Percentiles rank a stretch among this genome's conserved stretches.
These are phyloP conservation scores for Leptodactylus fuscus DNA, from an alignment of 2,113 vertebrate species.

Conservation along the genomic window DNA sequence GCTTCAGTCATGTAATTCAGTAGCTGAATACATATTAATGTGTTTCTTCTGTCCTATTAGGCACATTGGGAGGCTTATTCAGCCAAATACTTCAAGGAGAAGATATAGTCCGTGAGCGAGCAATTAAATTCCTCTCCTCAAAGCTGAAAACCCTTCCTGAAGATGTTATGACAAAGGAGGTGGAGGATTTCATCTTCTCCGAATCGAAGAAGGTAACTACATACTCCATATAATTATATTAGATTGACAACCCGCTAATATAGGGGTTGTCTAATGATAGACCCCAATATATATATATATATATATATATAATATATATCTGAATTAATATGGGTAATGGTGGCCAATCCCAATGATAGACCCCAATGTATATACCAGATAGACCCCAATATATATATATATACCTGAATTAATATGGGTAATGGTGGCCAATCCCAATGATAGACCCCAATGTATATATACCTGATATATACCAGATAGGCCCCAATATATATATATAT, in stretches of 20 bases:
- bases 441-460: too few species aligned
- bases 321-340: neutral
- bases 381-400: too few species aligned
- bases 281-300: neutral
- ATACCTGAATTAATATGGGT: too few species aligned
- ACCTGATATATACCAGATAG: too few species aligned
- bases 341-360: too few species aligned
- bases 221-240: too few species aligned
- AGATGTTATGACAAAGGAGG: conserved; percentile 94
- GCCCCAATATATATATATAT: too few species aligned
- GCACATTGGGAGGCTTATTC: conserved; percentile 95
- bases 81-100: conserved; percentile 97
- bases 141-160: conserved; percentile 92
- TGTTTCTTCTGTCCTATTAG: conserved; percentile 67
- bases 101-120: conserved; percentile 93
- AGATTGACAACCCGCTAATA: neutral
- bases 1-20: too few species aligned
- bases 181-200: conserved; percentile 89
- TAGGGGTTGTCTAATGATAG: too few species aligned
- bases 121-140: conserved; percentile 93
- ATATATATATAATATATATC: neutral
- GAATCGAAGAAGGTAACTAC: conserved; percentile 91
- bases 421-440: too few species aligned
- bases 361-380: too few species aligned
- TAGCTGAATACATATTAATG: neutral